phyloP scores from a whole-genome alignment of 35 echinoderm and acorn worm species.

The Ophiothrix spiculata region DNA sequence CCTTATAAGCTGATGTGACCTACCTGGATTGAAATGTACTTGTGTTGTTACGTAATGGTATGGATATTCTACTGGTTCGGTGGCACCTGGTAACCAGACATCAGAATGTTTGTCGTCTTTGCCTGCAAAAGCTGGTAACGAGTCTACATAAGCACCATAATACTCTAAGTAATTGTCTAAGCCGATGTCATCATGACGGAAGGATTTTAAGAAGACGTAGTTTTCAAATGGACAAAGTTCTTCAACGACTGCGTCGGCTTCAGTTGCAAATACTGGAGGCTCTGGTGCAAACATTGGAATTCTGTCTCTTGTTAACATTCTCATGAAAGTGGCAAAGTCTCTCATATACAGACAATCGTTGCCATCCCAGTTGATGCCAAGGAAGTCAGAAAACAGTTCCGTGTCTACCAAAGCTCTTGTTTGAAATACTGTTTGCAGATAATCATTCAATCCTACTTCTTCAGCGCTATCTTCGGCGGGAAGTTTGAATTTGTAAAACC shows the following conservation, averaged over 20 bases:
- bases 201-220: slow-evolving; percentile 44
- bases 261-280: slow-evolving; percentile 43
- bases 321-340: slow-evolving; percentile 49
- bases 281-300: slow-evolving; percentile 48
- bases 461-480: background rate
- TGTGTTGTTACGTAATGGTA: slow-evolving; percentile 53
- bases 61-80: slow-evolving; percentile 10
- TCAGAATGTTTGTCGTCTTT: slow-evolving; percentile 18
- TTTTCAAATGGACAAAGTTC: slow-evolving; percentile 46
- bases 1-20: background rate
- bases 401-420: slow-evolving; percentile 18
- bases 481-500: slow-evolving; percentile 28
- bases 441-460: slow-evolving; percentile 8
- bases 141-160: background rate
- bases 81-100: slow-evolving; percentile 43
- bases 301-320: slow-evolving; percentile 20
- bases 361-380: slow-evolving; percentile 65
- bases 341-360: slow-evolving; percentile 37
- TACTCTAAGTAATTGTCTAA: slow-evolving; percentile 27
- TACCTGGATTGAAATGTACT: slow-evolving; percentile 41
- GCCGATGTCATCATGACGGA: slow-evolving; percentile 30
- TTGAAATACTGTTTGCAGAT: background rate
- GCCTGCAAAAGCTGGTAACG: slow-evolving; percentile 22
- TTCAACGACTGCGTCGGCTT: slow-evolving; percentile 15
- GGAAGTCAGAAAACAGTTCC: slow-evolving; percentile 37